Percentiles rank a stretch among this genome's conserved stretches.
Evolutionary conservation across 2,113 vertebrate species (phyloP).

Genomic region (Parus major): DNA sequence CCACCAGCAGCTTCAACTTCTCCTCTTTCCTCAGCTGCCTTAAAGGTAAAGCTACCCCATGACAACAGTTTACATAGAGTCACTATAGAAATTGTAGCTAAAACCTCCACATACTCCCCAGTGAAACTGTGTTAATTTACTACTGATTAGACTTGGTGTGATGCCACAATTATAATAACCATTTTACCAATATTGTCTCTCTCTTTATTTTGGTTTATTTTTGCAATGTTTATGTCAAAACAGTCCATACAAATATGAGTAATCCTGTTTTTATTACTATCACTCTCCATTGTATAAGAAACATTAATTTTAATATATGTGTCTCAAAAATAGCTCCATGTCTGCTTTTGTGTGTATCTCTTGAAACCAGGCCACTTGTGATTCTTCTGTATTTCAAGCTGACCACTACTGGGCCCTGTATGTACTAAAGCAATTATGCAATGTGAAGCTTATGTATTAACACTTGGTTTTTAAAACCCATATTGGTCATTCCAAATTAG

Average conservation of each 20-base stretch:
- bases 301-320: neutral
- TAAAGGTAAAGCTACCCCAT: too few species aligned
- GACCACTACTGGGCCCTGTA: neutral
- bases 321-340: neutral
- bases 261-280: neutral
- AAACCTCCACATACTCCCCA: neutral
- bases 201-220: neutral
- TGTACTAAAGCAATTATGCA: neutral
- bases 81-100: neutral
- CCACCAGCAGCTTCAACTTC: too few species aligned
- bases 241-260: neutral
- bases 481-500: neutral
- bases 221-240: neutral
- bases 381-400: neutral
- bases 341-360: neutral
- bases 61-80: too few species aligned
- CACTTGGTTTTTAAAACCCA: neutral
- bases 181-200: neutral
- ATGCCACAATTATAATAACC: neutral
- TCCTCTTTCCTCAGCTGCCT: too few species aligned
- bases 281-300: neutral
- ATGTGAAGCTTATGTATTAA: neutral
- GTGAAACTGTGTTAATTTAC: neutral
- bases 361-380: neutral
- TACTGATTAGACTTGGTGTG: neutral